Conservation (phyloP, 2,888 invertebrate genomes). For the Lasioglossum figueresi region DNA sequence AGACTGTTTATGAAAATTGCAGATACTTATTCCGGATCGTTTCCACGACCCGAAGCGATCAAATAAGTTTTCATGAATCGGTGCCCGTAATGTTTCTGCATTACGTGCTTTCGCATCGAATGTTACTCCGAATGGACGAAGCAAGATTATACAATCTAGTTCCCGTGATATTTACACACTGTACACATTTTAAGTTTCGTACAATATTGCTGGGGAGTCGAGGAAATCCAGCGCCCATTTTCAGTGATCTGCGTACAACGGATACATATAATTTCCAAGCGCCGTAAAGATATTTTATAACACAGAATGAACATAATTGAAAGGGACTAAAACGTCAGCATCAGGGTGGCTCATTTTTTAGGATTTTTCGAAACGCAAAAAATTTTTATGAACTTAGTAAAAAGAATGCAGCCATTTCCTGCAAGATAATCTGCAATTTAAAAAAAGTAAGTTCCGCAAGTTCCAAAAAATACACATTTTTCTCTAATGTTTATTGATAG, state of each 20-base stretch:
- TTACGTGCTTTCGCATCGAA: constrained; percentile 3
- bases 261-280: not conserved
- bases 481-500: no score
- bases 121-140: constrained; percentile 17
- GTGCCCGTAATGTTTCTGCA: not conserved
- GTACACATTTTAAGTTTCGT: not conserved
- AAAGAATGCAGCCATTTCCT: no score
- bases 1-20: constrained; percentile 24
- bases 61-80: not conserved
- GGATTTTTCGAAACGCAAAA: no score
- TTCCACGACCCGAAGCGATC: constrained; percentile 7
- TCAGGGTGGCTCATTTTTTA: no score
- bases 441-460: no score
- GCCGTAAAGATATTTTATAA: no score
- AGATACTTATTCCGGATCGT: constrained; percentile 13
- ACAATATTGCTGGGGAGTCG: not conserved
- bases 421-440: no score
- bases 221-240: not conserved
- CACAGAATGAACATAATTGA: not conserved
- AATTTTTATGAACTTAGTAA: no score
- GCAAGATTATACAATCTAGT: constrained; percentile 20
- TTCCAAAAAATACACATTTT: no score
- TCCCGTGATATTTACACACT: not conserved
- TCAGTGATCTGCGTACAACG: not conserved
- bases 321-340: not conserved